Conservation (phyloP, 1,140 invertebrate species). For the Macrobrachium rosenbergii region DNA sequence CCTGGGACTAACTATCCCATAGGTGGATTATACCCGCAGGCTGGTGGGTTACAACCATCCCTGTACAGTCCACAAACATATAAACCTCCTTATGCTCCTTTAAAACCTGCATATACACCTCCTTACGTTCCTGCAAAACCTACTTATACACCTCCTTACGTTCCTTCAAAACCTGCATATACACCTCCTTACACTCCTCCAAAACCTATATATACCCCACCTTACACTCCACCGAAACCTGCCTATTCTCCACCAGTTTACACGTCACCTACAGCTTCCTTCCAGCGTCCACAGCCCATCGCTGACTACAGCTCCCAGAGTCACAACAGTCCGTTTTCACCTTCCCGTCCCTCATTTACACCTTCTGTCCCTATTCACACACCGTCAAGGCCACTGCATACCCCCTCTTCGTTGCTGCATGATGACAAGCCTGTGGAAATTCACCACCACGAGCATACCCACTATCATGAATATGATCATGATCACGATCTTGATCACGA, state of each 20-base stretch:
- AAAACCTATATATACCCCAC: slow-evolving; percentile 15
- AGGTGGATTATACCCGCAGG: background rate
- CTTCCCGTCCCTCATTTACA: background rate
- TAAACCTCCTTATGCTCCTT: slow-evolving; percentile 16
- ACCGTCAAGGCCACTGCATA: background rate
- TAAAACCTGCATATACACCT: slow-evolving; percentile 20
- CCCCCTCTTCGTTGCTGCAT: background rate
- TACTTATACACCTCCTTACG: no score
- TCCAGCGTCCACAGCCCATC: background rate
- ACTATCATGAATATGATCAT: slow-evolving; percentile 45
- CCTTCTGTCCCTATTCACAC: background rate
- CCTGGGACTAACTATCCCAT: background rate
- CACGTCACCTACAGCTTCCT: background rate
- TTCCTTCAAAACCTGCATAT: slow-evolving; percentile 37
- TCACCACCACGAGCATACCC: slow-evolving; percentile 53
- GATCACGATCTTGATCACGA: slow-evolving; percentile 29
- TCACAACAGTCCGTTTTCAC: background rate
- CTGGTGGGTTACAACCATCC: background rate
- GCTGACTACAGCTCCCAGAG: background rate
- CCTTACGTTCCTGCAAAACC: slow-evolving; percentile 22
- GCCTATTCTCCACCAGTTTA: background rate
- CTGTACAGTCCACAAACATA: background rate
- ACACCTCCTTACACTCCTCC: slow-evolving; percentile 1
- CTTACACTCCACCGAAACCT: slow-evolving; percentile 4
- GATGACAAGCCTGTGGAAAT: slow-evolving; percentile 7